Evolutionary conservation across 2,113 vertebrate genomes (phyloP).

Genomic region (Hippocampus guttulatus): DNA sequence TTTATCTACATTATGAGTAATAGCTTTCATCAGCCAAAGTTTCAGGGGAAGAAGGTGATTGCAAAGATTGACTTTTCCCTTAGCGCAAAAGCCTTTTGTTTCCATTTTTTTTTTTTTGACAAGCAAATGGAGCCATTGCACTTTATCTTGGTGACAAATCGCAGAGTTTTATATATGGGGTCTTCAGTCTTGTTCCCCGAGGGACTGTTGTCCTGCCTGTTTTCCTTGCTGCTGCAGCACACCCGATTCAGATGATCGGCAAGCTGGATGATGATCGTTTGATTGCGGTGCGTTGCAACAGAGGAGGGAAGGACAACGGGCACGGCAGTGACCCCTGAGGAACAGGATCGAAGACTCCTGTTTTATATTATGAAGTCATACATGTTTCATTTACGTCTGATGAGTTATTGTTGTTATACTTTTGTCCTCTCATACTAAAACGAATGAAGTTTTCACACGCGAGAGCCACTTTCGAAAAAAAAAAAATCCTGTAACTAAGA

Average conservation of each 20-base stretch:
- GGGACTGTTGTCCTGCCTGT: no score
- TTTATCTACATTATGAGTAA: constrained; percentile 14
- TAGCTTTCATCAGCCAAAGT: constrained; percentile 17
- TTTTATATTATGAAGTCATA: background rate
- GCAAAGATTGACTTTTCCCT: constrained; percentile 4
- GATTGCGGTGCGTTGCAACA: no score
- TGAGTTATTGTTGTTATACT: background rate
- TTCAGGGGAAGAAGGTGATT: constrained; percentile 2
- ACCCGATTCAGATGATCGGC: no score
- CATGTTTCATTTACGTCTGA: background rate
- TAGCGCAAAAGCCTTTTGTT: background rate
- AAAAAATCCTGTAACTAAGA: background rate
- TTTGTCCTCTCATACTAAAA: background rate
- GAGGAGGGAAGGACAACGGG: no score
- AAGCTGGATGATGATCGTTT: no score
- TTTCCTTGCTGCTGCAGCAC: no score
- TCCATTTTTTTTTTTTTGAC: background rate
- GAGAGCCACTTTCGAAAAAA: no score
- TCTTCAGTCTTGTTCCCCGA: no score
- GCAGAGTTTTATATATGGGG: background rate
- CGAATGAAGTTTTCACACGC: no score
- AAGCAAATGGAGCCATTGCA: background rate
- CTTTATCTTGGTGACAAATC: constrained; percentile 1
- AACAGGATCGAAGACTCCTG: no score
- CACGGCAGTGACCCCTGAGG: no score